These are phyloP conservation scores for Plagodis pulveraria DNA, from an alignment of 2,888 invertebrate species.

Conservation along the genomic window DNA sequence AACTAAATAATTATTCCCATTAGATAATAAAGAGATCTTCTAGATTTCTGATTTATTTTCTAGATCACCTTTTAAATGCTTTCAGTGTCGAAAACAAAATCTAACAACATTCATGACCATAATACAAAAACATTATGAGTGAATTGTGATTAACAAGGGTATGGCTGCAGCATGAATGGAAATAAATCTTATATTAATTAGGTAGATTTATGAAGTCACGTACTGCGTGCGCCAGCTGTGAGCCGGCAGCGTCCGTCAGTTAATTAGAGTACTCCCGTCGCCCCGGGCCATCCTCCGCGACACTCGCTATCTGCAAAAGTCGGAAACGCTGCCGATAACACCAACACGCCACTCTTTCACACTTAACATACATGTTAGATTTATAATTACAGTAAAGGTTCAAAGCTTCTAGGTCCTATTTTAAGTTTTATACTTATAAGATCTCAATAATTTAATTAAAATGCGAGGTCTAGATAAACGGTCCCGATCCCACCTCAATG, in stretches of 20 bases:
- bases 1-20: no score
- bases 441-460: conserved; percentile 69
- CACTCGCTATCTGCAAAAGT: conserved; percentile 80
- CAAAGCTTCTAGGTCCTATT: conserved; percentile 14
- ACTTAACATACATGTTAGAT: conserved; percentile 24
- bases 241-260: conserved; percentile 83
- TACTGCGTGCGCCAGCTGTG: conserved; percentile 81
- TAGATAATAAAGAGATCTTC: no score
- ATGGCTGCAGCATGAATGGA: conserved; percentile 14
- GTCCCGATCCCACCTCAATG: conserved; percentile 73
- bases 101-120: no score
- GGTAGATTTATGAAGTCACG: conserved; percentile 39
- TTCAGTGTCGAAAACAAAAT: no score
- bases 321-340: conserved; percentile 81
- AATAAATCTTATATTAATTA: conserved; percentile 37
- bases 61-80: no score
- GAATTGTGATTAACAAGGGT: background rate
- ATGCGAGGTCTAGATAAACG: conserved; percentile 67
- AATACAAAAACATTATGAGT: no score
- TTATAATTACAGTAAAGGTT: background rate
- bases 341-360: conserved; percentile 54
- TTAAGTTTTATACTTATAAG: conserved; percentile 22
- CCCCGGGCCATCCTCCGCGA: conserved; percentile 77
- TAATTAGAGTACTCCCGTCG: conserved; percentile 73
- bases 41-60: no score